Evolutionary conservation across 1,140 invertebrate genomes (phyloP), one percentile per base, ranked within the genome.

Genomic region (Tetramorium parvispinum): DNA sequence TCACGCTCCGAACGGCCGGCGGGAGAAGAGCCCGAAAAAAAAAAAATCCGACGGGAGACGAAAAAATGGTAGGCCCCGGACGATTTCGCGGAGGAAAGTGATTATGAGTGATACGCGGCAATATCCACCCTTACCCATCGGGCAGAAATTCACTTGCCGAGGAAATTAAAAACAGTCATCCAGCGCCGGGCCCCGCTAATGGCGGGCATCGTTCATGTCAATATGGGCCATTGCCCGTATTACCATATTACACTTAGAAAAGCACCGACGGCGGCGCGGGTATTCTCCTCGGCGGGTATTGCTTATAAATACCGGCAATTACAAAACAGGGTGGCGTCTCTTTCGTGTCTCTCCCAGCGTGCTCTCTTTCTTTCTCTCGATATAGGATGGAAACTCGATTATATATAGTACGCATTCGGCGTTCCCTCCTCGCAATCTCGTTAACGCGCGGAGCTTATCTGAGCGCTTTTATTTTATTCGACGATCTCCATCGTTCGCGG

Each of bases 151-250:
- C 94, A 95, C 94, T 95, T 94, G 91, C 90, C 93, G 89, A 93
- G 94, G 94, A 95, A 95, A 95, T 95, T 95, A 95, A 95, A 95
- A 95, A 95, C 94, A 94, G 94, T 95, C 94, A 93, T 93, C 92
- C 93, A 91, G 91, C 90, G 93, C 88, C 92, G 92, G 90, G 89
- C 91, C 92, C 89, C 89, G 91, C 93, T 95, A 95, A 95, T 95
- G 94, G 94, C 93, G 87, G 88, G 93, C 95, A 95, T 95, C 94
- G 94, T 95, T 95, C 95, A 95, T 94, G 95, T 95, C 95, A 95
- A 95, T 95, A 95, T 95, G 95, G 94, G 87, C 94, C 94, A 95
- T 95, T 95, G 94, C 94, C 88, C 92, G 92, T 95, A 95, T 95
- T 95, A 95, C 94, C 94, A 95, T 95, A 95, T 94, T 94, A 94